Evolutionary conservation across 2,797 vertebrate genomes (phyloP), one percentile per base, ranked within the genome.

Genomic region (Yasuhikotakia modesta): DNA sequence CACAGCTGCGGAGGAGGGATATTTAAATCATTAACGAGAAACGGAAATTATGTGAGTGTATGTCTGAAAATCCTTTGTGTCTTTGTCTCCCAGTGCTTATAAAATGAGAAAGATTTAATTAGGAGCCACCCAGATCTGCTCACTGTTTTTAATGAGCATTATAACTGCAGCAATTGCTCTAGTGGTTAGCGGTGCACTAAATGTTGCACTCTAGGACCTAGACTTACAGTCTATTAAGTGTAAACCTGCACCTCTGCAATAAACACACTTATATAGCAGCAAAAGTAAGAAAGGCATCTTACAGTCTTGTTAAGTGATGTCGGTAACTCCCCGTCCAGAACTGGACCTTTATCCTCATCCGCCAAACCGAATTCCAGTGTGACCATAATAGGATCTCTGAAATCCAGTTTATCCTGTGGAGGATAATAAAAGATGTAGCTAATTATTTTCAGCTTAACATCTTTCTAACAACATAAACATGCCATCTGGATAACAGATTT

Each of bases 301-400:
- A 99, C 97, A 17, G 93, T 95, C 90, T 95, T 94, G 84, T 94
- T 95, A 80, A 96, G 79, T 78, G 93, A 91, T 68, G 91, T 96
- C 22, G 95, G 96, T 53, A 96, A 82, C 35, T 87, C 89, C 73
- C 89, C 94, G 71, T 97, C 96, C 82, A 99, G 91, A 70, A 97
- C 92, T 0, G 97, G 96, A 5, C 97, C 97, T 32, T 89, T 83
- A 79, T 98, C 95, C 76, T 94, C 91, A 78, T 97, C 86, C 14
- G 88, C 92, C 13, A 96, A 90, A 79, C 92, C 94, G 85, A 98
- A 99, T 78, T 96, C 91, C 85, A 98, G 85, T 64, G 94, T 95
- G 82, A 99, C 88, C 87, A 95, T 94, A 76, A 99, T 92, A 0
- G 96, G 94, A 79, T 97, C 95, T 80, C 94, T 92, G 87, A 99